Conservation (phyloP, 2,113 vertebrate genomes). For the Phoxinus phoxinus region DNA sequence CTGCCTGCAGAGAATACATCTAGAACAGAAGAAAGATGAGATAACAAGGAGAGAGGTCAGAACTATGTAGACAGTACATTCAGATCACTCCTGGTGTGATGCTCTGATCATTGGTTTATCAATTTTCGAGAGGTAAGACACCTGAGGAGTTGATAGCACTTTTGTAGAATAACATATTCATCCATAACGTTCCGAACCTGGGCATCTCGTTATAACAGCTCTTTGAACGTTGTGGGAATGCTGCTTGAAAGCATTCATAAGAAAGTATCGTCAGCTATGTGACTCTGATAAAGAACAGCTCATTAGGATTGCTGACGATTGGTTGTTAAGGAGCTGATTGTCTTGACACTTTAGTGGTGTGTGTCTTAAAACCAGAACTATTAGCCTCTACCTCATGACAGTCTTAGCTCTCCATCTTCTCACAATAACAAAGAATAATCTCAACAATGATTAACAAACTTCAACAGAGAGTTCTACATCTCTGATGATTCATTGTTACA, state of each 20-base stretch:
- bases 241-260: neutral
- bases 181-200: neutral
- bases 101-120: constrained; percentile 22
- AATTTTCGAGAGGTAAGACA: neutral
- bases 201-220: neutral
- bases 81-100: constrained; percentile 2
- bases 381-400: neutral
- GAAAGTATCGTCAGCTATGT: neutral
- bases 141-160: neutral
- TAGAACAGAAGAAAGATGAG: neutral
- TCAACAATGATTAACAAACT: constrained; percentile 19
- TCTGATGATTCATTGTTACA: constrained; percentile 13
- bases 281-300: constrained; percentile 32
- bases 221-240: constrained; percentile 3
- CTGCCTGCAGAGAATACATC: constrained; percentile 20
- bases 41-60: neutral
- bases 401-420: constrained; percentile 5
- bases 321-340: constrained; percentile 25
- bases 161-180: neutral
- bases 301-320: constrained; percentile 20
- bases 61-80: neutral
- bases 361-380: constrained; percentile 30
- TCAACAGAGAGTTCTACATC: constrained; percentile 28
- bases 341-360: neutral
- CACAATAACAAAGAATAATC: constrained; percentile 35